Conservation (phyloP, 2,888 invertebrate species). For the Eupsilia transversa region DNA sequence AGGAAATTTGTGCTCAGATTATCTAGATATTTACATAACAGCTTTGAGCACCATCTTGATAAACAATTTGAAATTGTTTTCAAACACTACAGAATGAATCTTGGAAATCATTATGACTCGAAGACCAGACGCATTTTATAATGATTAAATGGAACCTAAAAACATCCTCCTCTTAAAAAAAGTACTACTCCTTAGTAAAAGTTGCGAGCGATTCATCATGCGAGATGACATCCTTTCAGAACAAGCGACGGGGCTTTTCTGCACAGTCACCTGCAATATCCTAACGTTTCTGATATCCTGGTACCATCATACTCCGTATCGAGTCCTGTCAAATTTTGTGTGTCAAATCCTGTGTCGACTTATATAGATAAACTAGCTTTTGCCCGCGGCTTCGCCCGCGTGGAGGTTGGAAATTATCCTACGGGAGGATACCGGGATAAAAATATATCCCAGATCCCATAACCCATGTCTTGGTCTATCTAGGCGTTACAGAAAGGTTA, state of each 20-base stretch:
- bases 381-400: too few species aligned
- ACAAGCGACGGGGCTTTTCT: not conserved
- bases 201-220: slow-evolving; percentile 23
- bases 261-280: slow-evolving; percentile 8
- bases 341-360: not conserved
- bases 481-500: too few species aligned
- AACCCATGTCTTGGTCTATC: too few species aligned
- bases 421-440: too few species aligned
- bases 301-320: not conserved
- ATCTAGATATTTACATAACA: not conserved
- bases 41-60: not conserved
- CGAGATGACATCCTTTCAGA: not conserved
- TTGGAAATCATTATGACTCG: not conserved
- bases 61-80: not conserved
- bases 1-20: slow-evolving; percentile 1
- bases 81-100: not conserved
- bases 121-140: not conserved
- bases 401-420: too few species aligned
- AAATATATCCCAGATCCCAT: too few species aligned
- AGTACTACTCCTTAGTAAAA: too few species aligned
- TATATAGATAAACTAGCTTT: too few species aligned
- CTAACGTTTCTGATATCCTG: slow-evolving; percentile 23
- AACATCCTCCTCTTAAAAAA: too few species aligned
- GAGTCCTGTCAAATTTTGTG: not conserved
- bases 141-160: not conserved